Conservation (phyloP, 30 jellyfish, hydroid and myxozoan genomes). For the Chironex yamaguchii region DNA sequence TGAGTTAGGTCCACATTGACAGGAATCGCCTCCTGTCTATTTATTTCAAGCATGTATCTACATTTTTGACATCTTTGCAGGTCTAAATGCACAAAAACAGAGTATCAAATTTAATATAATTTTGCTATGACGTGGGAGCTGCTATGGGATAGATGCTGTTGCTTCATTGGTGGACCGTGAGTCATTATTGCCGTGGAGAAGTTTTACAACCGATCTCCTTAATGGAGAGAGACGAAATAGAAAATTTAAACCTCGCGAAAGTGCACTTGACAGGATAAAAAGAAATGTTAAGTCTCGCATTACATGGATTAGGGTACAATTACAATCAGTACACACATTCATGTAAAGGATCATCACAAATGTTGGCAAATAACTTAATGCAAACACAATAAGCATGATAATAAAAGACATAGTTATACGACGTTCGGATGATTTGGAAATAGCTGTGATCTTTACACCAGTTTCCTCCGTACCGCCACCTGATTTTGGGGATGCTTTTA, state of each 20-base stretch:
- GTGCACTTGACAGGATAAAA: slow-evolving; percentile 61
- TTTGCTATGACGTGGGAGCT: too few species aligned
- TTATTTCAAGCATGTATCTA: too few species aligned
- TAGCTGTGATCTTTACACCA: too few species aligned
- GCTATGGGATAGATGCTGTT: not conserved
- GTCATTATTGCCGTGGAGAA: not conserved
- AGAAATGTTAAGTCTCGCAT: slow-evolving; percentile 71
- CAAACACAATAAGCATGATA: slow-evolving; percentile 45
- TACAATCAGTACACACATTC: slow-evolving; percentile 64
- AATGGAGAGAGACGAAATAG: slow-evolving; percentile 42
- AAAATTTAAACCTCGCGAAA: slow-evolving; percentile 65
- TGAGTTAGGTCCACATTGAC: too few species aligned
- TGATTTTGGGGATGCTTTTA: not conserved
- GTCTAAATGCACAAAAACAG: too few species aligned
- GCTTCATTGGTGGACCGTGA: not conserved
- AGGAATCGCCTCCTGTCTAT: too few species aligned
- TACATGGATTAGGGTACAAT: slow-evolving; percentile 58
- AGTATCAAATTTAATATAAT: too few species aligned
- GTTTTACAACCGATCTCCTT: not conserved
- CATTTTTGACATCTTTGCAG: too few species aligned
- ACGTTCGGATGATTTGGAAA: slow-evolving; percentile 30
- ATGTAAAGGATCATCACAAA: slow-evolving; percentile 66
- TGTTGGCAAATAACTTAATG: slow-evolving; percentile 67
- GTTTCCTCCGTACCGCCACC: slow-evolving; percentile 17
- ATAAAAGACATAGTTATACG: slow-evolving; percentile 67